Evolutionary conservation across 2,888 invertebrate genomes (phyloP).

Genomic region (Aromia moschata): DNA sequence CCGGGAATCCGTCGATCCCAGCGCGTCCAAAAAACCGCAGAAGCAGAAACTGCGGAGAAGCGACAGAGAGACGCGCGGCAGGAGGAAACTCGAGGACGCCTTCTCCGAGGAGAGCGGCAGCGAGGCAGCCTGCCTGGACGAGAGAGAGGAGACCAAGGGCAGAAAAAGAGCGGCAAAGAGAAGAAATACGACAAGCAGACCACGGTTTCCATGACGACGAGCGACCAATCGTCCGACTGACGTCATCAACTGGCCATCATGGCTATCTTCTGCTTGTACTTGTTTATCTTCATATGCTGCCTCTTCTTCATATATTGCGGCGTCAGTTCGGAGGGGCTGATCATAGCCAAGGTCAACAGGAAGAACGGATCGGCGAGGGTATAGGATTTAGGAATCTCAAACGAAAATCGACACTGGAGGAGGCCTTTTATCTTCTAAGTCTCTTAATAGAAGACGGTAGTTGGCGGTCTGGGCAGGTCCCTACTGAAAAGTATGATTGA

Average conservation of each 20-base stretch:
- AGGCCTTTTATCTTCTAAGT: no score
- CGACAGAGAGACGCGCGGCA: conserved; percentile 48
- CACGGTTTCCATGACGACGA: conserved; percentile 48
- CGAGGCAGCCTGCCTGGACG: conserved; percentile 41
- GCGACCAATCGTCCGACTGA: conserved; percentile 63
- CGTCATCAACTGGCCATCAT: conserved; percentile 68
- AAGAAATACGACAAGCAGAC: conserved; percentile 48
- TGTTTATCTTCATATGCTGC: conserved; percentile 67
- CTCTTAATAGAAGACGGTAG: no score
- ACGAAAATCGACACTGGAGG: no score
- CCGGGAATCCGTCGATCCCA: conserved; percentile 26
- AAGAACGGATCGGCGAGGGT: conserved; percentile 44
- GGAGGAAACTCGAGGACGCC: conserved; percentile 46
- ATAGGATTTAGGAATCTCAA: background rate
- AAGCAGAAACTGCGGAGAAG: conserved; percentile 59
- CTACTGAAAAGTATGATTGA: no score
- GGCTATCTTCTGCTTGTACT: conserved; percentile 67
- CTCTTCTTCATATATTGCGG: conserved; percentile 68
- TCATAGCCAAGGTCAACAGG: conserved; percentile 61
- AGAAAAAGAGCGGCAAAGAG: conserved; percentile 39
- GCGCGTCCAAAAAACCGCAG: conserved; percentile 43
- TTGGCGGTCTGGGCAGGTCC: no score
- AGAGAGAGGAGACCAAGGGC: conserved; percentile 31
- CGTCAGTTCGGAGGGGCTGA: conserved; percentile 66
- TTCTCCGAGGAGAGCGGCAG: conserved; percentile 54